Percentiles rank a stretch among this genome's conserved stretches.
Conservation (phyloP, 1,140 invertebrate genomes). For the Drosophila seguyi region DNA sequence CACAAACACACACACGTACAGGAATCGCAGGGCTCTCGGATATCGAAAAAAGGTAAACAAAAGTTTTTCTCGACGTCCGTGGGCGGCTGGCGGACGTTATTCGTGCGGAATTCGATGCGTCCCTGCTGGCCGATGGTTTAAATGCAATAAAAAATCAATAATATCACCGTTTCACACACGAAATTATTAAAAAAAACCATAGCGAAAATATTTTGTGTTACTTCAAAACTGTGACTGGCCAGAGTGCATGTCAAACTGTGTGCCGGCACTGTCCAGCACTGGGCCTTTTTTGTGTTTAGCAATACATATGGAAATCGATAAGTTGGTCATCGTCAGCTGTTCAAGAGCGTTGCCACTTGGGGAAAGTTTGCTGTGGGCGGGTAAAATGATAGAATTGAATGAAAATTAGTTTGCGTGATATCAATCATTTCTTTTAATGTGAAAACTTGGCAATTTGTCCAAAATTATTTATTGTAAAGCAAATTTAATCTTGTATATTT, state of each 20-base stretch:
- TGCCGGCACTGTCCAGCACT: not conserved
- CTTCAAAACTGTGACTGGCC: constrained; percentile 35
- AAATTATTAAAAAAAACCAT: constrained; percentile 53
- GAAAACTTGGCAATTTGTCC: no score
- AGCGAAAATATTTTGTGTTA: constrained; percentile 65
- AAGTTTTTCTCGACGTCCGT: constrained; percentile 34
- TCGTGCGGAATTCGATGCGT: constrained; percentile 13
- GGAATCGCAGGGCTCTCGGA: constrained; percentile 50
- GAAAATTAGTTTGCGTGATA: no score
- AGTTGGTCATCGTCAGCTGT: constrained; percentile 1
- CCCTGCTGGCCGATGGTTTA: constrained; percentile 20
- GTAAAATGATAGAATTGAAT: no score
- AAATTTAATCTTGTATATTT: no score
- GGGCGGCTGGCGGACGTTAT: constrained; percentile 9
- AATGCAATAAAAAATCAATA: constrained; percentile 64
- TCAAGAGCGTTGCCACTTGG: constrained; percentile 5
- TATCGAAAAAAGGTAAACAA: constrained; percentile 80
- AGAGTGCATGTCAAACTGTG: constrained; percentile 25
- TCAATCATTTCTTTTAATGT: no score
- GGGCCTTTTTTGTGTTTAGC: not conserved
- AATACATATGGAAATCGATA: constrained; percentile 2
- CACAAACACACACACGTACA: constrained; percentile 11
- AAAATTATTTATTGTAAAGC: no score
- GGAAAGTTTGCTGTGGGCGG: not conserved
- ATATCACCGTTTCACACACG: constrained; percentile 58